Conservation (phyloP, 2,797 vertebrate genomes). For the Scomberomorus guttatus region DNA sequence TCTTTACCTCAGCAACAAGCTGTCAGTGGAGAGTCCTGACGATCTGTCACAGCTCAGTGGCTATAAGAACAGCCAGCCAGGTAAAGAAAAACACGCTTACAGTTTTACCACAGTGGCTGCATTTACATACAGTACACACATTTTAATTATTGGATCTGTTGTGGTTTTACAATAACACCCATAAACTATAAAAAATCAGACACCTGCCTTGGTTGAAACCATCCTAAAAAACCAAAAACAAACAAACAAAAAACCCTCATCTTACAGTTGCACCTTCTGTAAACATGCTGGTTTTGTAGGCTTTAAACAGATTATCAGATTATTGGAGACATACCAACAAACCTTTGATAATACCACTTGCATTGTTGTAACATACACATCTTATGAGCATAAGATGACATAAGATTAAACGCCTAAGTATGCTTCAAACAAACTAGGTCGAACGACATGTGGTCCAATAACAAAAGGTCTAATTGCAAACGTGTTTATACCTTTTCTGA, state of each 20-base stretch:
- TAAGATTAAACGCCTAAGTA: too few species aligned
- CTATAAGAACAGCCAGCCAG: conserved; percentile 88
- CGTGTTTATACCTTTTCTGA: too few species aligned
- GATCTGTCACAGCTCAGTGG: conserved; percentile 89
- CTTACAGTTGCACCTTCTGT: too few species aligned
- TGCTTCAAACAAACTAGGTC: too few species aligned
- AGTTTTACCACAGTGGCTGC: not conserved
- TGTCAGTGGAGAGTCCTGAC: conserved; percentile 92
- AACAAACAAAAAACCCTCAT: not conserved
- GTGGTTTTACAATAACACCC: not conserved
- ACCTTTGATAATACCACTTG: not conserved
- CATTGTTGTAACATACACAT: not conserved
- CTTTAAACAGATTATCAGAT: not conserved
- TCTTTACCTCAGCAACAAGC: conserved; percentile 98
- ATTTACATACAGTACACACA: not conserved
- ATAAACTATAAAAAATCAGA: not conserved
- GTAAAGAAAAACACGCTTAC: conserved; percentile 72
- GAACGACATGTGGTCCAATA: too few species aligned
- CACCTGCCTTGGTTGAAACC: not conserved
- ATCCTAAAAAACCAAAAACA: not conserved
- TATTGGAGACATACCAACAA: not conserved
- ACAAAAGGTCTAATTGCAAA: too few species aligned
- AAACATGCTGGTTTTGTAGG: not conserved
- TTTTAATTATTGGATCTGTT: not conserved
- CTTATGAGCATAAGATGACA: not conserved